Base-by-base conservation (phyloP, 1,140 invertebrate genomes). In the Stegodyphus mimosarum region DNA sequence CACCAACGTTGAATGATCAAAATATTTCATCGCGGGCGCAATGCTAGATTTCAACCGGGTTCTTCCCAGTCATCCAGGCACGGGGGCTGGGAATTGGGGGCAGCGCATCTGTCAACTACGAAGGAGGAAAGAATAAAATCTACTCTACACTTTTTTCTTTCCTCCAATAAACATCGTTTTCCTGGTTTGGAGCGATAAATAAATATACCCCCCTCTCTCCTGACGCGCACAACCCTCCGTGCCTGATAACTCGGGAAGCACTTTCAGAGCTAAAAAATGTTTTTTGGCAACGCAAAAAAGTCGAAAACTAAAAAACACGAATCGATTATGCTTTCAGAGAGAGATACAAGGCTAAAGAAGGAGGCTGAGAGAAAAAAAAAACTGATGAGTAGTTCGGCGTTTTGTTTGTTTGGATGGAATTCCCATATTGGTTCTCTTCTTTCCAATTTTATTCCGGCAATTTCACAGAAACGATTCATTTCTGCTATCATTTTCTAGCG, bases 151-250 rank as follows among this genome's bases (percentile, higher is more conserved):
- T 33, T 33, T 33, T 33, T 33, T 33, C 33, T 33, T 33, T 33
- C 79, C 76, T 33, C 70, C 79, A 81, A 81, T 81, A 81, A 81
- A 81, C 79, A 81, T 81, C 79, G 55, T 53, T 55, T 55, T 63
- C 55, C 79, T 81, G 79, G 52, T 72, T n/a, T 48, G 33, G n/a
- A 17, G 79, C 79, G 79, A 81, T 81, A 81, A 79, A 79, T 79
- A 79, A 81, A 81, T 81, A 81, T 49, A 51, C 11, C 66, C 77
- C 77, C 64, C 15, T 50, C 6, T 50, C 51, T 49, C 55, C 55
- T 10, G 18, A 55, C 17, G n/a, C 33, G 7, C 18, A 33, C 33
- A 33, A 1, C 3, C 33, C 50, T n/a, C 53, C 52, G 10, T 69
- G 18, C 33, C 51, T 73, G 79, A 81, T 81, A 81, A 81, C 77